Conservation (phyloP, 2,113 vertebrate species). For the Perccottus glenii region DNA sequence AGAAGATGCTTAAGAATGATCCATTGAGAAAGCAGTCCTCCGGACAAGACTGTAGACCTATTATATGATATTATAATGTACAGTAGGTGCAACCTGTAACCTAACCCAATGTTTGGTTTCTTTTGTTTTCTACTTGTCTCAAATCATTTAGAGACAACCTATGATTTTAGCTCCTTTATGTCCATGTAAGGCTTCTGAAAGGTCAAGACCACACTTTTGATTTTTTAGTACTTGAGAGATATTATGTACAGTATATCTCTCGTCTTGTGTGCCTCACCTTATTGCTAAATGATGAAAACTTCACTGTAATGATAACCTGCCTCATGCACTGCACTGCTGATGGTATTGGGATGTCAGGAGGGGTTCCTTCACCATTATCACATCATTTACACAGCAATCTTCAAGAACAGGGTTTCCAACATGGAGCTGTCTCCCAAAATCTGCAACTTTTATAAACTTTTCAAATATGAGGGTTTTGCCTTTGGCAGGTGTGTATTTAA, state of each 20-base stretch:
- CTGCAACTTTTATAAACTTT: constrained; percentile 2
- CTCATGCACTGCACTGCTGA: constrained; percentile 21
- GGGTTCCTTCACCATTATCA: constrained; percentile 37
- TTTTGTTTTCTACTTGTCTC: not conserved
- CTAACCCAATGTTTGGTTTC: not conserved
- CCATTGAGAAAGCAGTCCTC: not conserved
- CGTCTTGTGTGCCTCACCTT: constrained; percentile 58
- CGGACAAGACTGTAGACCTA: not conserved
- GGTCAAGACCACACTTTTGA: not conserved
- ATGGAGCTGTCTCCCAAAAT: constrained; percentile 6
- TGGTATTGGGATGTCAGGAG: constrained; percentile 22
- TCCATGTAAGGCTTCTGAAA: constrained; percentile 47
- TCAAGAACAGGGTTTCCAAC: constrained; percentile 49
- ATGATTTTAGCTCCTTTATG: constrained; percentile 31
- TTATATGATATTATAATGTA: not conserved
- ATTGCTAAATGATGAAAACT: constrained; percentile 37
- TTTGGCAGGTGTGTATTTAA: not conserved
- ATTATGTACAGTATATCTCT: constrained; percentile 19
- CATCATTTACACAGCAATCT: constrained; percentile 5
- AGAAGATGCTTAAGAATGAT: not conserved
- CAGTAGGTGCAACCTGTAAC: not conserved
- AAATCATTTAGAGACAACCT: not conserved
- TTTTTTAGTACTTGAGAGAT: constrained; percentile 11
- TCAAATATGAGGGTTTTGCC: constrained; percentile 2
- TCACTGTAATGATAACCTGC: constrained; percentile 25